Base-by-base conservation (phyloP, 2,113 vertebrate species). In the Trichomycterus rosablanca region DNA sequence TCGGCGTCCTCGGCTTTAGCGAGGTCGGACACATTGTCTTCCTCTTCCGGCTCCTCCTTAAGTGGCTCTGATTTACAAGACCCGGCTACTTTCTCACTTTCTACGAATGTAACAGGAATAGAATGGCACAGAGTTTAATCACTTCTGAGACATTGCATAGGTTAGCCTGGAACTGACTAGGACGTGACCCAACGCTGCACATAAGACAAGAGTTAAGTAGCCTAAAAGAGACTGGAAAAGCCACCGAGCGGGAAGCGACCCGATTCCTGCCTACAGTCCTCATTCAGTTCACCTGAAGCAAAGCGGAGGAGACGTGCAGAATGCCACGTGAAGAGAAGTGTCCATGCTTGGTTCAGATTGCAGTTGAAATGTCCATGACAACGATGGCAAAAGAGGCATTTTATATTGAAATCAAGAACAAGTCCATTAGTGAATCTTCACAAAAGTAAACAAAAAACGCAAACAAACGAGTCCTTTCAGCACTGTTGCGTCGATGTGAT, bases 121-220 rank as follows among this genome's bases (percentile, higher is more conserved):
- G 92, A 98, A 98, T 93, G 93, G 94, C 93, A 98, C 92, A 97
- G 89, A 92, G 88, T 98, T 98, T 98, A 98, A 98, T 97, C 86
- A 98, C 94, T 93, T 97, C 92, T 92, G 91, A 97, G 93, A 97
- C 87, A 94, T 86, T 94, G 89, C 91, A 95, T 93, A 89, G 86
- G 91, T 92, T 93, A 93, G 88, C 74, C 91, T 86, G 93, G 94
- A 92, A 92, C 86, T 89, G 91, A 90, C 87, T 87, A 89, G 90
- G 89, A 91, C 86, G 84, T 81, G 78, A 84, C 86, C 89, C 89
- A 88, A 86, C 89, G 81, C 78, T 80, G 85, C 89, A 87, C 86
- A 78, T 71, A 83, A 79, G 24, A 73, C 66, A 81, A 69, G 68
- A 67, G 78, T 67, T 70, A 73, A 59, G 37, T 56, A 70, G 74